phyloP scores from a whole-genome alignment of 2,113 vertebrate genomes.

The Aegypius monachus region DNA sequence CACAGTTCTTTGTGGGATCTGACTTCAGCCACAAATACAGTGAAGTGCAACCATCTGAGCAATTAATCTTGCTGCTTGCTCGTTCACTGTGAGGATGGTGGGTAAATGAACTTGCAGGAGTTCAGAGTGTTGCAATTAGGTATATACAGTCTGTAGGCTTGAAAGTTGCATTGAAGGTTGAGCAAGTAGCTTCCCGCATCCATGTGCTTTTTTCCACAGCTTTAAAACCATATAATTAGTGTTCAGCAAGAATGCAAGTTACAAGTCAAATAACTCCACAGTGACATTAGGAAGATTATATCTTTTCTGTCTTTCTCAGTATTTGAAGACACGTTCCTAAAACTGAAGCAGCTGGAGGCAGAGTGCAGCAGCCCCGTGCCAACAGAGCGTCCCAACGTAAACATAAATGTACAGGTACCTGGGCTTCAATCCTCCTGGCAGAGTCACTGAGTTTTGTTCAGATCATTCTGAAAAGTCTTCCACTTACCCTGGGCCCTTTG shows the following conservation, averaged over 20 bases:
- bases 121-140: not conserved
- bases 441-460: not conserved
- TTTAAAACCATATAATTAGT: not conserved
- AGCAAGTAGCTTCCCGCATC: not conserved
- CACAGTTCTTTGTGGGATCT: not conserved
- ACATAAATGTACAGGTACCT: slow-evolving; percentile 85
- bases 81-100: fast-evolving
- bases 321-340: slow-evolving; percentile 77
- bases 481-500: not conserved
- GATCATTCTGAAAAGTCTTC: not conserved
- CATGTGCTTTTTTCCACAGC: not conserved
- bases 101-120: not conserved
- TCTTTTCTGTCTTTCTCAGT: slow-evolving; percentile 12
- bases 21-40: not conserved
- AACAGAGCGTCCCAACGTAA: slow-evolving; percentile 62
- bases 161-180: not conserved
- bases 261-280: not conserved
- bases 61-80: not conserved
- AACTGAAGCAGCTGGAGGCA: slow-evolving; percentile 83
- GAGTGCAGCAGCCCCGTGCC: slow-evolving; percentile 59
- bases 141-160: not conserved
- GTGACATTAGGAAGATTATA: not conserved
- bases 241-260: not conserved
- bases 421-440: not conserved
- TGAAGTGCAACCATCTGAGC: not conserved